These are phyloP conservation scores for Paguma larvata DNA, from an alignment of 2,797 vertebrate species.

Conservation along the genomic window DNA sequence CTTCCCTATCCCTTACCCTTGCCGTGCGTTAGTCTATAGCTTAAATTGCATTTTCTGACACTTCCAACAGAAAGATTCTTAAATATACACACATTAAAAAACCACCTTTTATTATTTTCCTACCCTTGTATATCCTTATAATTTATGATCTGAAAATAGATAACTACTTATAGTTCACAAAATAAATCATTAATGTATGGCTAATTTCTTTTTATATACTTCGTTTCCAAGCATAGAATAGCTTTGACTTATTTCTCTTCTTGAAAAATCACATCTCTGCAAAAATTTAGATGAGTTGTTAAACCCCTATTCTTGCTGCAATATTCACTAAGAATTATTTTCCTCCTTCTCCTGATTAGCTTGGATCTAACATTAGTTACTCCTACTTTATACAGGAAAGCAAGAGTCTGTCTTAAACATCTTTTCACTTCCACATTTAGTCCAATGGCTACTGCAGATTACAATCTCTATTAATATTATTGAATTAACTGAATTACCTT, in stretches of 20 bases:
- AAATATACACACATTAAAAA: neutral
- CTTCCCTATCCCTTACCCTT: neutral
- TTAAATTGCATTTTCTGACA: neutral
- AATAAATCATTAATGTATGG: neutral
- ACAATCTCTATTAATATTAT: slow-evolving; percentile 43
- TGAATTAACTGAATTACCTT: slow-evolving; percentile 45
- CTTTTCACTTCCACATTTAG: neutral
- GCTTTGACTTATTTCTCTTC: neutral
- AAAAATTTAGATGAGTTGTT: neutral
- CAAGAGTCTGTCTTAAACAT: neutral
- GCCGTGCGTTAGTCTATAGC: no score
- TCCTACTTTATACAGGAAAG: neutral
- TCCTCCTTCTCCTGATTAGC: neutral
- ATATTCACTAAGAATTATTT: neutral
- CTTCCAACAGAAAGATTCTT: neutral
- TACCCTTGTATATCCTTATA: neutral
- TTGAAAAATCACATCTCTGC: neutral
- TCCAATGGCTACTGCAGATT: neutral
- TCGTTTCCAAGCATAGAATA: neutral
- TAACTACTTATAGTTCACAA: neutral
- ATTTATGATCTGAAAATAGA: neutral
- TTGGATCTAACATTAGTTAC: slow-evolving; percentile 19
- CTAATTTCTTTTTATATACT: neutral
- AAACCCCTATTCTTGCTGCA: neutral
- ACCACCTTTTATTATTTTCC: neutral